Evolutionary conservation across 2,888 invertebrate species (phyloP), one percentile per base, ranked within the genome.

Genomic region (Vanessa cardui): DNA sequence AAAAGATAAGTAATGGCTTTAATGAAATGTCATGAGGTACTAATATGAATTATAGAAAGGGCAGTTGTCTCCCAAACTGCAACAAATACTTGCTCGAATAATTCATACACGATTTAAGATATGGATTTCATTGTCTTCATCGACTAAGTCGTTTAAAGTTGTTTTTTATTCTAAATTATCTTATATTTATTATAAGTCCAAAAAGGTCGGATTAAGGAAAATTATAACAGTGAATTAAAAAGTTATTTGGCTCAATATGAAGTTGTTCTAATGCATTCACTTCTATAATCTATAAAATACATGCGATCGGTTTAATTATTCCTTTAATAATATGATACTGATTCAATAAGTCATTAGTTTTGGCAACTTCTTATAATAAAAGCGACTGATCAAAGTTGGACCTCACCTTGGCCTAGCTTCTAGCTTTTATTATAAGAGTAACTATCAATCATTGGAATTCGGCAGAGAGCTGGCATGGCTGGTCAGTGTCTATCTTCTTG

Each of bases 341-440:
- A 50, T 54, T 71, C 75, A 70, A 84, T 87, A 82, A 84, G 69
- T 88, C 84, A 84, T 70, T 69, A 66, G 70, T 69, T 74, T 83
- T 89, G 90, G 89, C 89, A 90, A 77, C 77, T 77, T 73, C 70
- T 72, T 73, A 79, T 78, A 77, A 81, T 83, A 80, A 81, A 85
- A 78, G 85, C 83, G 83, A 86, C 85, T 85, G 74, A 87, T 83
- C 88, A 85, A 87, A 88, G 88, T 86, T 76, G 73, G 76, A 71
- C 65, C 66, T 72, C 84, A 71, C 86, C 90, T 90, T 92, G 90
- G 88, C 90, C 90, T 86, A 83, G 80, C 86, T 88, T 78, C 77
- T 75, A 64, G 60, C 59, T 61, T 63, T 73, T 72, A 71, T 70
- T 72, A 69, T 67, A 72, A 86, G 88, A 68, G 68, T 65, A 65